Percentiles rank a stretch among this genome's conserved stretches.
Conservation (phyloP, 2,888 invertebrate genomes). For the Tinea pellionella region DNA sequence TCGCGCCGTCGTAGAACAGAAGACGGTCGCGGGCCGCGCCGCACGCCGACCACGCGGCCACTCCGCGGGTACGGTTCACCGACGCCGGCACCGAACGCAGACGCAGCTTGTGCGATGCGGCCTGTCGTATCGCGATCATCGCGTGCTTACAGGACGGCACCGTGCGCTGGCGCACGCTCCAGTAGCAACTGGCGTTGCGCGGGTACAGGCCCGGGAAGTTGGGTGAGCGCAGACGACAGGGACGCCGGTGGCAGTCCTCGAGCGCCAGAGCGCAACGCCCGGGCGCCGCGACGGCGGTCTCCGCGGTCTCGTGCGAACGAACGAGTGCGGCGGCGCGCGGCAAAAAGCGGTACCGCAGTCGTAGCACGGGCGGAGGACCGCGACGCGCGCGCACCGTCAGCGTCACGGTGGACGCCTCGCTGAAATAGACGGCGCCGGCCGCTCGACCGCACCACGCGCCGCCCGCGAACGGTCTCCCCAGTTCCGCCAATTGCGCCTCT, state of each 20-base stretch:
- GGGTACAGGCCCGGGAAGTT: conserved; percentile 92
- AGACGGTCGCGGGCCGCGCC: conserved; percentile 85
- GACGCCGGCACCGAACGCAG: conserved; percentile 69
- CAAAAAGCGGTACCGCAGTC: conserved; percentile 84
- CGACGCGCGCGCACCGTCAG: conserved; percentile 81
- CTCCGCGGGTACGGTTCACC: conserved; percentile 46
- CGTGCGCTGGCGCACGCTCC: conserved; percentile 86
- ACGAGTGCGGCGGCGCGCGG: conserved; percentile 83
- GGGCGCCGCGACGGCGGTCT: conserved; percentile 86
- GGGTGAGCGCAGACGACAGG: conserved; percentile 88
- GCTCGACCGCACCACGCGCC: conserved; percentile 92
- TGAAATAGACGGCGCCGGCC: conserved; percentile 86
- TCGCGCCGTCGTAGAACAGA: conserved; percentile 87
- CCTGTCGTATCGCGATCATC: conserved; percentile 87
- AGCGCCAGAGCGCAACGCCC: conserved; percentile 86
- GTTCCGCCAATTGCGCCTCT: conserved; percentile 87
- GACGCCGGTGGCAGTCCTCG: conserved; percentile 86
- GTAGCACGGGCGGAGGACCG: conserved; percentile 82
- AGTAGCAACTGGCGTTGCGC: conserved; percentile 89
- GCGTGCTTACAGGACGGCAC: conserved; percentile 92
- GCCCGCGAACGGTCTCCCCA: conserved; percentile 87
- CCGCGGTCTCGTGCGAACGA: conserved; percentile 80
- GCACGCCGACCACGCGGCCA: conserved; percentile 87
- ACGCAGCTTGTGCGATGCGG: conserved; percentile 79
- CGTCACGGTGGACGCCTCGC: conserved; percentile 90